These are phyloP conservation scores for Eupithecia subumbrata DNA, from an alignment of 2,888 invertebrate species.

Conservation along the genomic window DNA sequence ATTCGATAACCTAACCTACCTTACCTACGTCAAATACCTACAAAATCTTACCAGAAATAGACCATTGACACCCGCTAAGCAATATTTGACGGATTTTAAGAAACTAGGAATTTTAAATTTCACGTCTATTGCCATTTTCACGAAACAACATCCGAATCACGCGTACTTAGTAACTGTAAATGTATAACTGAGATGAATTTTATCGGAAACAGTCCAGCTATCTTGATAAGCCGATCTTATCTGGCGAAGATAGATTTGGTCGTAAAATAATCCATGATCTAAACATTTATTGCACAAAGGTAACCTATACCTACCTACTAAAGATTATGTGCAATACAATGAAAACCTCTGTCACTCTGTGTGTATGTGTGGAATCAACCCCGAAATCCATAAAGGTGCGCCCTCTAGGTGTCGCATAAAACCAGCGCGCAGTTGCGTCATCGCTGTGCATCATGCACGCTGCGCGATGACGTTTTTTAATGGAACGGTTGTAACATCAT, in stretches of 20 bases:
- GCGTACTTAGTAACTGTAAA: slow-evolving; percentile 43
- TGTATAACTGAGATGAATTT: slow-evolving; percentile 61
- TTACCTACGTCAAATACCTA: too few relatives aligned
- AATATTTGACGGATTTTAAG: slow-evolving; percentile 85
- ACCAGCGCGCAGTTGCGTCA: too few relatives aligned
- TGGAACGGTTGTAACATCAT: too few relatives aligned
- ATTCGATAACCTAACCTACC: too few relatives aligned
- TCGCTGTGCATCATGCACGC: too few relatives aligned
- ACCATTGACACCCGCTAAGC: slow-evolving; percentile 88
- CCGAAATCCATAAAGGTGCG: too few relatives aligned
- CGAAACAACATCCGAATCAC: slow-evolving; percentile 18
- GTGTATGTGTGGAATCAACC: too few relatives aligned
- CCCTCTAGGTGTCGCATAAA: too few relatives aligned
- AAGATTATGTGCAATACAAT: not conserved
- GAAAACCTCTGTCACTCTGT: too few relatives aligned
- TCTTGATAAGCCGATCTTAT: slow-evolving; percentile 74
- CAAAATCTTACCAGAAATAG: slow-evolving; percentile 87
- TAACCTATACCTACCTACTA: not conserved
- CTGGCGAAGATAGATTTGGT: slow-evolving; percentile 48
- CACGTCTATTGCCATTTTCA: slow-evolving; percentile 55
- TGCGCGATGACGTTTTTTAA: too few relatives aligned
- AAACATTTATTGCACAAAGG: not conserved
- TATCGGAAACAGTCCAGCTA: slow-evolving; percentile 70
- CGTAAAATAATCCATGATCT: slow-evolving; percentile 4
- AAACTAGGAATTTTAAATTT: slow-evolving; percentile 81